Evolutionary conservation across 2,888 invertebrate species (phyloP).

Genomic region (Heliconius ismenius): DNA sequence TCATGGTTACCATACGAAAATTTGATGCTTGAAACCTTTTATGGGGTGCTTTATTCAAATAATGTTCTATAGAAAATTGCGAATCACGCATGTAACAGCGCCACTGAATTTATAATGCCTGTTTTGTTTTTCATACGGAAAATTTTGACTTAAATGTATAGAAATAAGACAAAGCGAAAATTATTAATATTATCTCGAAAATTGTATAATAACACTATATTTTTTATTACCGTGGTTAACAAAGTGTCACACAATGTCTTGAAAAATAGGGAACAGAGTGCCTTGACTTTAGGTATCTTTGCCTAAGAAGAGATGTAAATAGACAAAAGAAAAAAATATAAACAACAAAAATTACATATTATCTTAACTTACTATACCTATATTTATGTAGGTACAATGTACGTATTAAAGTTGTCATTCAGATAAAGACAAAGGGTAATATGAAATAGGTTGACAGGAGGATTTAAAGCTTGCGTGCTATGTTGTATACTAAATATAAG

Average conservation of each 20-base stretch:
- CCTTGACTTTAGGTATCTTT: not conserved
- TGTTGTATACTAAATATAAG: not conserved
- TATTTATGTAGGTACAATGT: not conserved
- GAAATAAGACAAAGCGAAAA: not conserved
- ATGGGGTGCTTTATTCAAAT: constrained; percentile 69
- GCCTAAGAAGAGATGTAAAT: no score
- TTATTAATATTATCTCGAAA: no score
- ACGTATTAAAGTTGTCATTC: not conserved
- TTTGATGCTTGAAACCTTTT: constrained; percentile 70
- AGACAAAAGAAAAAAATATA: not conserved
- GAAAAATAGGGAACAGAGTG: not conserved
- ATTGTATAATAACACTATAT: no score
- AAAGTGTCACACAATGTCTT: no score
- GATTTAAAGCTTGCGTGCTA: not conserved
- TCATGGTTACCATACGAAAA: constrained; percentile 58
- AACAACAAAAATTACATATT: not conserved
- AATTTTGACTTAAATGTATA: constrained; percentile 38
- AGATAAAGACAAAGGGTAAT: constrained; percentile 6
- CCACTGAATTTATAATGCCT: constrained; percentile 65
- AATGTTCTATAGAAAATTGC: constrained; percentile 65
- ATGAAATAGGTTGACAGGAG: constrained; percentile 9
- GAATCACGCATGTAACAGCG: constrained; percentile 64
- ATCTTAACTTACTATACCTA: not conserved
- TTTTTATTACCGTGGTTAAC: no score
- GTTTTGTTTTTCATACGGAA: constrained; percentile 54